Conservation (phyloP, 2,797 vertebrate species). For the Manis pentadactyla region DNA sequence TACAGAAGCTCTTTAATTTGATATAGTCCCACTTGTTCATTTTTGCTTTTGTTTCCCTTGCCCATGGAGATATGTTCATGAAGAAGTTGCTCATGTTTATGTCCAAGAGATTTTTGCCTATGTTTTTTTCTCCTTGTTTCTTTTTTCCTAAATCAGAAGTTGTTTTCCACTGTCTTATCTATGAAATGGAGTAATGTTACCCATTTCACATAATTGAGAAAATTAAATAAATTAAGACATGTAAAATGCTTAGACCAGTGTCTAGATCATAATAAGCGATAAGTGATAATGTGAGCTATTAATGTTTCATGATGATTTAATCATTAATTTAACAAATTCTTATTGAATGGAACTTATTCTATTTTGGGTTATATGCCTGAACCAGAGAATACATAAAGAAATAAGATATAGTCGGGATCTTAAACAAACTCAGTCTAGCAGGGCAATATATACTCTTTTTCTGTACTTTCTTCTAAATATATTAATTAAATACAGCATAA, state of each 20-base stretch:
- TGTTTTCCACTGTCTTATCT: conserved; percentile 6
- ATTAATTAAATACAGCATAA: conserved; percentile 1
- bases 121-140: neutral
- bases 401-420: neutral
- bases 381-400: neutral
- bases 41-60: too few relatives aligned
- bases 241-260: conserved; percentile 1
- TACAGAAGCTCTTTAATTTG: too few relatives aligned
- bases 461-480: neutral
- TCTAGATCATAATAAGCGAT: neutral
- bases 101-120: too few relatives aligned
- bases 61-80: too few relatives aligned
- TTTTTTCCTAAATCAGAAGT: conserved; percentile 14
- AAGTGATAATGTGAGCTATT: neutral
- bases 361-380: neutral
- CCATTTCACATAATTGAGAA: conserved; percentile 29
- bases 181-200: neutral
- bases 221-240: conserved; percentile 38
- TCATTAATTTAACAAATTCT: conserved; percentile 26
- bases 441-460: neutral
- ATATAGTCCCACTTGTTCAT: too few relatives aligned
- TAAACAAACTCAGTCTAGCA: neutral
- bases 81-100: too few relatives aligned
- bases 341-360: neutral
- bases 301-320: conserved; percentile 14